phyloP scores from a whole-genome alignment of 1,140 invertebrate species.

The Dinoponera quadriceps region DNA sequence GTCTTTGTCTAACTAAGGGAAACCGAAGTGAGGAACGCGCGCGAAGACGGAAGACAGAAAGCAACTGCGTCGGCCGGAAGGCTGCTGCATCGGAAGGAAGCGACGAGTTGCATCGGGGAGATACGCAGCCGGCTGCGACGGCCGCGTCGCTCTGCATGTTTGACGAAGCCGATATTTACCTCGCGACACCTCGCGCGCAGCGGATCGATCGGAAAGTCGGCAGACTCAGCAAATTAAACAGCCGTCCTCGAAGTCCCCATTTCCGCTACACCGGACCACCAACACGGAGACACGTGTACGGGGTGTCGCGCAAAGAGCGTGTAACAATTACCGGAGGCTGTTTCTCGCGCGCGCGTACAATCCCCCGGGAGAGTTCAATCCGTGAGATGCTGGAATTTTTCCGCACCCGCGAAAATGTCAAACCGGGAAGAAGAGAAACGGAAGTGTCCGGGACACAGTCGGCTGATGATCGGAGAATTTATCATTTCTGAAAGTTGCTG shows the following conservation, averaged over 20 bases:
- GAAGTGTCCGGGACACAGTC: neutral
- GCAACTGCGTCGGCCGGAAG: neutral
- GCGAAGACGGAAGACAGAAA: constrained; percentile 42
- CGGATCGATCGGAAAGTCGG: constrained; percentile 52
- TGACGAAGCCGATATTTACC: constrained; percentile 61
- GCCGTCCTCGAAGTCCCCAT: constrained; percentile 54
- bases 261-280: constrained; percentile 58
- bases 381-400: neutral
- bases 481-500: too few species aligned
- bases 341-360: neutral
- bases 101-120: neutral
- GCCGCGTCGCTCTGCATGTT: neutral
- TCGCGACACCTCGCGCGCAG: constrained; percentile 27
- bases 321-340: neutral
- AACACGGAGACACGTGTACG: constrained; percentile 25
- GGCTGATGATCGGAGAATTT: too few species aligned
- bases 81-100: neutral
- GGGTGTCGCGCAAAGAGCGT: neutral
- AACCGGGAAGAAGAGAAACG: neutral
- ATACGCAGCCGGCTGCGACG: neutral
- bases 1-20: constrained; percentile 11
- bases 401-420: too few species aligned
- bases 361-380: neutral
- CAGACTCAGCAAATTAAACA: constrained; percentile 63
- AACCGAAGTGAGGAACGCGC: neutral